Evolutionary conservation across 2,888 invertebrate species (phyloP).

Genomic region (Seira ritae): DNA sequence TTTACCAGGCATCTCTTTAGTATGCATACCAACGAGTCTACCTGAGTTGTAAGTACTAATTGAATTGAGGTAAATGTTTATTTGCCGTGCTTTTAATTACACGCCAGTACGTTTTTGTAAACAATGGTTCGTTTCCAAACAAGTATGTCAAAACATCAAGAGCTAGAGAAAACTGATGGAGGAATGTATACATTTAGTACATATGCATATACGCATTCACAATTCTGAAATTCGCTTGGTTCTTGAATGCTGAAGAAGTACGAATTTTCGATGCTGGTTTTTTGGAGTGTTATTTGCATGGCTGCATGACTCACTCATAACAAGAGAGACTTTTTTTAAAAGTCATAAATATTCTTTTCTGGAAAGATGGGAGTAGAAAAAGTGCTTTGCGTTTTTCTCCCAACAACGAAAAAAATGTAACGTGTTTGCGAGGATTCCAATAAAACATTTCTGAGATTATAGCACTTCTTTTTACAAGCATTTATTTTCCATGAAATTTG

Average conservation of each 20-base stretch:
- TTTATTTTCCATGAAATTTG: conserved; percentile 12
- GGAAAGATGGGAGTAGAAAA: background rate
- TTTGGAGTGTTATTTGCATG: too few relatives aligned
- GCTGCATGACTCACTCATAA: too few relatives aligned
- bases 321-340: background rate
- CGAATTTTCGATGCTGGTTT: too few relatives aligned
- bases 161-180: too few relatives aligned
- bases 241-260: background rate
- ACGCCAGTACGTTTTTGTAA: conserved; percentile 48
- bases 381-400: background rate
- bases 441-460: background rate
- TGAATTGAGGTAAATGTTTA: conserved; percentile 66
- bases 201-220: too few relatives aligned
- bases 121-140: conserved; percentile 20
- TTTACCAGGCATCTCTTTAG: background rate
- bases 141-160: conserved; percentile 6
- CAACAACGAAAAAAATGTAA: background rate
- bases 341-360: conserved; percentile 3
- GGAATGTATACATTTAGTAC: too few relatives aligned
- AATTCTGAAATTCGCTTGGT: background rate
- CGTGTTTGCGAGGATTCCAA: background rate
- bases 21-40: background rate
- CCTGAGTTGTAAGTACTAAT: conserved; percentile 46
- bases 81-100: conserved; percentile 69
- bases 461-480: background rate